Conservation (phyloP, 2,113 vertebrate species). For the Hydropotes inermis region DNA sequence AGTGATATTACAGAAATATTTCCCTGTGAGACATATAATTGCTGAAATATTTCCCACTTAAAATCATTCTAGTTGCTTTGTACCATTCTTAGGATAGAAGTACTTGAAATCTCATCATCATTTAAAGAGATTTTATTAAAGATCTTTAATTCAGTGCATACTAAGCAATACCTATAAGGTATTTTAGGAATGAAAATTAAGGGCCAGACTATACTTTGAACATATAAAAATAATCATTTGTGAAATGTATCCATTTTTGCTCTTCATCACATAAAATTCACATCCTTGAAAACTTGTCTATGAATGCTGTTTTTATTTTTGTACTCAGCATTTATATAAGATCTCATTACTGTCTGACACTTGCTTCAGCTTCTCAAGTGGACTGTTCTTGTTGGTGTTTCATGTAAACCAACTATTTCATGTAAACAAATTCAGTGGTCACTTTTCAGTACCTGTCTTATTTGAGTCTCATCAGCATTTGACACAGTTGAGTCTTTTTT, state of each 20-base stretch:
- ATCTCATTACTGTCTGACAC: neutral
- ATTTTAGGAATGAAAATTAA: neutral
- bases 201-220: neutral
- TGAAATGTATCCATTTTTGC: neutral
- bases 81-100: neutral
- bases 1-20: slow-evolving; percentile 9
- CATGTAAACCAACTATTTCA: neutral
- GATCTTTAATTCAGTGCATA: neutral
- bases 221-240: neutral
- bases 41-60: neutral
- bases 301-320: neutral
- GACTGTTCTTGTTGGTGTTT: neutral
- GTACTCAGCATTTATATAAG: neutral
- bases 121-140: neutral
- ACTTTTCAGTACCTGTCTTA: neutral
- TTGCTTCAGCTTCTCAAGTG: neutral
- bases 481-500: neutral
- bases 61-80: neutral
- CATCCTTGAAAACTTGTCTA: neutral
- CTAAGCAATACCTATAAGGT: neutral
- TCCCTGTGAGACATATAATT: neutral
- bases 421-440: neutral
- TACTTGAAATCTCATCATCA: neutral
- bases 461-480: neutral
- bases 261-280: neutral